Evolutionary conservation across 2,888 invertebrate species (phyloP).

Genomic region (Xestobium rufovillosum): DNA sequence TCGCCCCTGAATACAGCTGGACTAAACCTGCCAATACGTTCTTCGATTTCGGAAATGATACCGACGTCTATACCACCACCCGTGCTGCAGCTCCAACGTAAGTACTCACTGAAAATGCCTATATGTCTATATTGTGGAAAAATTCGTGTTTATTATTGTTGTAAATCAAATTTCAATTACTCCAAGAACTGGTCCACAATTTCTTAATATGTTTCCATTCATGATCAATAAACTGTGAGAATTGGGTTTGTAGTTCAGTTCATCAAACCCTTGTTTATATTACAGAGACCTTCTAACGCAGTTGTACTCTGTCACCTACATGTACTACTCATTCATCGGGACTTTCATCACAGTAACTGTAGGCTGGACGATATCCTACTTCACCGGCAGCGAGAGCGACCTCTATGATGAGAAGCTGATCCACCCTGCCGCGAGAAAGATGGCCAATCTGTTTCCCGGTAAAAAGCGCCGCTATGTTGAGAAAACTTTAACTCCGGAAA

Average conservation of each 20-base stretch:
- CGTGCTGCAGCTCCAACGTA: slow-evolving; percentile 32
- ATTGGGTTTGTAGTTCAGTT: no score
- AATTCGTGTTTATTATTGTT: no score
- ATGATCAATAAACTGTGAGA: no score
- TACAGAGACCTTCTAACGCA: slow-evolving; percentile 51
- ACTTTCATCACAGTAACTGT: slow-evolving; percentile 64
- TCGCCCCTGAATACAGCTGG: slow-evolving; percentile 44
- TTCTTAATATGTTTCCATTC: no score
- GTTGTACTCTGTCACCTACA: slow-evolving; percentile 72
- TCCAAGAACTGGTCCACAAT: no score
- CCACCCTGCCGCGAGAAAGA: slow-evolving; percentile 55
- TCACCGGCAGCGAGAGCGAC: slow-evolving; percentile 53
- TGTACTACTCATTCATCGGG: slow-evolving; percentile 81
- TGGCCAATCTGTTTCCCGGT: slow-evolving; percentile 53
- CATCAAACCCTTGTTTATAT: no score
- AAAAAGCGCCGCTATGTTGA: slow-evolving; percentile 48
- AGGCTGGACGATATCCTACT: slow-evolving; percentile 61
- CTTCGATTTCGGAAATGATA: slow-evolving; percentile 28
- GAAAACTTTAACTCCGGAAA: slow-evolving; percentile 23
- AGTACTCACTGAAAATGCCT: no score
- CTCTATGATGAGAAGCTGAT: slow-evolving; percentile 59
- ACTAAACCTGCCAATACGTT: slow-evolving; percentile 30
- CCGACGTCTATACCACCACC: slow-evolving; percentile 24
- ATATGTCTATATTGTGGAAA: no score
- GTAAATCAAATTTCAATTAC: no score